phyloP scores from a whole-genome alignment of 2,113 vertebrate species.

The Scophthalmus maximus region DNA sequence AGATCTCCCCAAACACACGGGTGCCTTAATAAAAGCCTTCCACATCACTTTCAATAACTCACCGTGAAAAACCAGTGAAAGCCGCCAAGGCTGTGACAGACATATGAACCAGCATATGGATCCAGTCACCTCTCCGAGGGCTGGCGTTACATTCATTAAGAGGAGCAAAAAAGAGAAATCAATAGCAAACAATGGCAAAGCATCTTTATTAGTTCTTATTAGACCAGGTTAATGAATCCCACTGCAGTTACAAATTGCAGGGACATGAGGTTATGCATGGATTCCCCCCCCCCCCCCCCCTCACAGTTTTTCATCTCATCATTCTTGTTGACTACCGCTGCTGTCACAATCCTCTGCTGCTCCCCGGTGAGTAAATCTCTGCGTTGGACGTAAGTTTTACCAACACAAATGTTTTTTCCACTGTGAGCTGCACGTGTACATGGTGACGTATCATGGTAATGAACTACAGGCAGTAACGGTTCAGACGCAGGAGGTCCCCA shows the following conservation, averaged over 20 bases:
- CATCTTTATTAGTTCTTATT: constrained; percentile 70
- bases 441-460: constrained; percentile 33
- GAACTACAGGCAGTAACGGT: not conserved
- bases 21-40: constrained; percentile 78
- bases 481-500: too few species aligned
- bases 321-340: constrained; percentile 25
- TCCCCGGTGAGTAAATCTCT: constrained; percentile 21
- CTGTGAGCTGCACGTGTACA: constrained; percentile 28
- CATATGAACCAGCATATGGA: constrained; percentile 59
- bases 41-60: constrained; percentile 74
- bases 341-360: constrained; percentile 9
- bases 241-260: constrained; percentile 33
- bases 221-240: constrained; percentile 60
- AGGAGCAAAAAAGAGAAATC: constrained; percentile 41
- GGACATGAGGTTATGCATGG: constrained; percentile 25
- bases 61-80: constrained; percentile 44
- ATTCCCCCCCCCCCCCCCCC: constrained; percentile 29
- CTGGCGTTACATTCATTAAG: constrained; percentile 20
- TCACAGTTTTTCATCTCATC: constrained; percentile 50
- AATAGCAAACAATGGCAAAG: constrained; percentile 54
- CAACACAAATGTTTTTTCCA: not conserved
- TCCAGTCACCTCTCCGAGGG: constrained; percentile 31
- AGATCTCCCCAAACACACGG: constrained; percentile 70
- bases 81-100: constrained; percentile 65
- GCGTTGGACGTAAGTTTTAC: constrained; percentile 30